Evolutionary conservation across 2,797 vertebrate genomes (phyloP), one percentile per base, ranked within the genome.

Genomic region (Oreonectes daqikongensis): DNA sequence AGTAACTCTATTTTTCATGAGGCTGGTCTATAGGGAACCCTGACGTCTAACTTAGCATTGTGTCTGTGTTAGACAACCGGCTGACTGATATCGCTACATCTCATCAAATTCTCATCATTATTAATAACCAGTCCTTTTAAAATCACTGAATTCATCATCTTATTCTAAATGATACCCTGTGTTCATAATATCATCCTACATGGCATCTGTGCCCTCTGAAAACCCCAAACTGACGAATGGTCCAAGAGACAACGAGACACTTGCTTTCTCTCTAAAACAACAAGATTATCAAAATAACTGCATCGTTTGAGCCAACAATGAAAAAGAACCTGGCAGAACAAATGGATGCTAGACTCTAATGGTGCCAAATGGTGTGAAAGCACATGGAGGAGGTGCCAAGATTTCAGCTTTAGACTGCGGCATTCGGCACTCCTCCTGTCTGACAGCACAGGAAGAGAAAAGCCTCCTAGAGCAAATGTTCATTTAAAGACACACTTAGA

Each of bases 251-350:
- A 75, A 59, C 63, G 55, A 35, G 28, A 68, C 40, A 50, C 74
- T 76, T 76, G 42, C 59, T 26, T 59, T 76, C 50, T 42, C 17
- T 61, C 65, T 48, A 69, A 69, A 17, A 76, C n/a, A 69, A 61
- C 65, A 69, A 60, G 42, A 76, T 38, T 69, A 69, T 69, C 65
- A 53, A 76, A 68, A 75, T 75, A 68, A 76, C 55, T 40, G 42
- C 55, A 61, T 28, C 20, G 35, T 15, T 50, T 61, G 65, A 44
- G 65, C 74, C 74, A 76, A 20, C 65, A 69, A 76, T 69, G 69
- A 76, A 60, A 69, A 28, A 66, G 15, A 42, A 69, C 46, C 55
- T 76, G 55, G 65, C 44, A 52, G 65, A 50, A 42, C 66, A 69
- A 61, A 76, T 48, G 4, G 20, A 69, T 68, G 73, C 64, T 22